phyloP scores from a whole-genome alignment of 2,888 invertebrate species.

The Rhabditophanes sp. region DNA sequence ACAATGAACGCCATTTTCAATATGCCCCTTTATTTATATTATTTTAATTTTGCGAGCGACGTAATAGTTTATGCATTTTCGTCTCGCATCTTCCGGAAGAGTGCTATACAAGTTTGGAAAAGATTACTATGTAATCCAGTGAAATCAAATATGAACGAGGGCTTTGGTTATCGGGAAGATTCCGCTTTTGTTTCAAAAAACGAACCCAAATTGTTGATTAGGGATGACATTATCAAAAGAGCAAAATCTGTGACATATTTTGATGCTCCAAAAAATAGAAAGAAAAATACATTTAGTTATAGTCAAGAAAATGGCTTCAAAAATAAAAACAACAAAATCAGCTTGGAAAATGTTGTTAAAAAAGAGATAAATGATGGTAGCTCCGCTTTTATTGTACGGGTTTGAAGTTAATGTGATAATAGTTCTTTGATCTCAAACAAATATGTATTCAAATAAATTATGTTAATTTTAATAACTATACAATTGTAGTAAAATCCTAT shows the following conservation, averaged over 20 bases:
- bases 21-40: conserved; percentile 39
- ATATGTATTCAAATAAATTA: conserved; percentile 2
- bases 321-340: no score
- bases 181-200: neutral
- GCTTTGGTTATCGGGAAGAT: neutral
- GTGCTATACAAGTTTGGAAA: conserved; percentile 1
- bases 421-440: neutral
- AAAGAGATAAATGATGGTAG: no score
- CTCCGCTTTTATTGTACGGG: no score
- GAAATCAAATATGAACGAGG: conserved; percentile 2
- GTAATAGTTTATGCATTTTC: conserved; percentile 42
- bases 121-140: conserved; percentile 1
- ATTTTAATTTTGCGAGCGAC: conserved; percentile 39
- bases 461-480: neutral
- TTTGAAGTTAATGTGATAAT: no score
- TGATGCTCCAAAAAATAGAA: neutral
- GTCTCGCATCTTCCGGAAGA: neutral
- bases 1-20: conserved; percentile 18
- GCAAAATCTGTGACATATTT: no score
- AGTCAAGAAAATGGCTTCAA: no score
- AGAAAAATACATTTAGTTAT: conserved; percentile 1
- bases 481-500: no score
- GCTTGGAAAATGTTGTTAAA: no score
- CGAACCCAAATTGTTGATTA: no score
- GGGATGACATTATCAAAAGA: no score